phyloP scores from a whole-genome alignment of 2,113 vertebrate species.

The Calonectris borealis region DNA sequence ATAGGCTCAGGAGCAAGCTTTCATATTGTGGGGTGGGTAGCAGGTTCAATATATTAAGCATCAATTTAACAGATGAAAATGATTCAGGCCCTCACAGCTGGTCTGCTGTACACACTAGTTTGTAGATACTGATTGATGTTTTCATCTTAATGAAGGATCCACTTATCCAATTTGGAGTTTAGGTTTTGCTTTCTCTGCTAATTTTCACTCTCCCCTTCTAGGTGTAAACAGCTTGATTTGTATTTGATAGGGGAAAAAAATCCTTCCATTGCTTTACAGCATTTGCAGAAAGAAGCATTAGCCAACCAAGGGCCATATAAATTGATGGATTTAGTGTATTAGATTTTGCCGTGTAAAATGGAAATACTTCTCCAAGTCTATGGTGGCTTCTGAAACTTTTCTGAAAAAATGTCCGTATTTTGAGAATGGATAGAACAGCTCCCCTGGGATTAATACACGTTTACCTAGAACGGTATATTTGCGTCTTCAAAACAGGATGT shows the following conservation, averaged over 20 bases:
- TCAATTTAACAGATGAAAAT: not conserved
- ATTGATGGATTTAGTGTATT: not conserved
- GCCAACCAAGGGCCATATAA: not conserved
- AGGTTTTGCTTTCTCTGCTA: constrained; percentile 1
- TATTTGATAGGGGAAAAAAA: not conserved
- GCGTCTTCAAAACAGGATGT: not conserved
- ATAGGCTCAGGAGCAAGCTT: not conserved
- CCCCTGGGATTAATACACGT: not conserved
- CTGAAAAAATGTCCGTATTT: not conserved
- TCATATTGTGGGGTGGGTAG: not conserved
- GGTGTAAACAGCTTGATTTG: not conserved
- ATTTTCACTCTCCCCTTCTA: not conserved
- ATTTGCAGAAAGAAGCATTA: not conserved
- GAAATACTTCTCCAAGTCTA: not conserved
- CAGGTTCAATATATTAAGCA: not conserved
- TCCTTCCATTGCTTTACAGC: not conserved
- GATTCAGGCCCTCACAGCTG: not conserved
- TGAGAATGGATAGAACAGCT: not conserved
- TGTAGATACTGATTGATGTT: constrained; percentile 5
- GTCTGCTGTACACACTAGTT: not conserved
- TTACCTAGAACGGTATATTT: not conserved
- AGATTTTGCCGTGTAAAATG: not conserved
- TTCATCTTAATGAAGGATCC: constrained; percentile 13
- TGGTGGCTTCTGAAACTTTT: not conserved
- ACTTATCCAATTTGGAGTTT: not conserved